These are phyloP conservation scores for Formicarius rufipectus DNA, from an alignment of 2,113 vertebrate species.

Conservation along the genomic window DNA sequence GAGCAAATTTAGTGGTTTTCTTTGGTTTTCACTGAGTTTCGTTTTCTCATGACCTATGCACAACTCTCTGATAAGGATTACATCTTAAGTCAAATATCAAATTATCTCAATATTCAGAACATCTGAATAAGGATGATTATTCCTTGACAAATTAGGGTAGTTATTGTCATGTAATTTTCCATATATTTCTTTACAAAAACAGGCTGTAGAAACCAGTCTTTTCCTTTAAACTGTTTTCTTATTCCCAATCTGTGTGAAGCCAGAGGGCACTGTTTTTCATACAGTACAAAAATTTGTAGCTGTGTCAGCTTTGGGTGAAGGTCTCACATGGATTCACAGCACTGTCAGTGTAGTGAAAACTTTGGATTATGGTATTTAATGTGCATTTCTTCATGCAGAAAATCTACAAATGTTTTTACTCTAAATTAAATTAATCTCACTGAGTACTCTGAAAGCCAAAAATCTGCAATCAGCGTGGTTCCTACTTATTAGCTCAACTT, in stretches of 20 bases:
- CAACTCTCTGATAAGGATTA: neutral
- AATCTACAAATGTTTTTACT: conserved; percentile 1
- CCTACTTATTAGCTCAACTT: neutral
- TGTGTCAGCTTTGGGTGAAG: neutral
- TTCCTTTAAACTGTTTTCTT: neutral
- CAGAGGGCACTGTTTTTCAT: conserved; percentile 11
- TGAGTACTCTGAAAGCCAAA: neutral
- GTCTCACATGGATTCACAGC: neutral
- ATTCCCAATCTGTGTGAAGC: neutral
- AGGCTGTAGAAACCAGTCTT: neutral
- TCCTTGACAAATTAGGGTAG: neutral
- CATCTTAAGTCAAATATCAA: neutral
- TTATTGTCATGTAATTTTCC: neutral
- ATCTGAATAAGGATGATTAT: neutral
- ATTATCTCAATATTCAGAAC: neutral
- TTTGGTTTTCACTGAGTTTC: neutral
- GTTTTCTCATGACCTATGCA: neutral
- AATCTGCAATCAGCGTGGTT: neutral
- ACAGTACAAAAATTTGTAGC: neutral
- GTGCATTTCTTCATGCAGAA: conserved; percentile 10
- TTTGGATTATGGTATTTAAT: conserved; percentile 4
- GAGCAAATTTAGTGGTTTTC: neutral
- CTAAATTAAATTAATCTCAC: neutral
- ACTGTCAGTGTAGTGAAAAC: neutral
- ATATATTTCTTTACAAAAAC: neutral